These are phyloP conservation scores for Nymphalis urticae DNA, from an alignment of 2,888 invertebrate species.

Conservation along the genomic window DNA sequence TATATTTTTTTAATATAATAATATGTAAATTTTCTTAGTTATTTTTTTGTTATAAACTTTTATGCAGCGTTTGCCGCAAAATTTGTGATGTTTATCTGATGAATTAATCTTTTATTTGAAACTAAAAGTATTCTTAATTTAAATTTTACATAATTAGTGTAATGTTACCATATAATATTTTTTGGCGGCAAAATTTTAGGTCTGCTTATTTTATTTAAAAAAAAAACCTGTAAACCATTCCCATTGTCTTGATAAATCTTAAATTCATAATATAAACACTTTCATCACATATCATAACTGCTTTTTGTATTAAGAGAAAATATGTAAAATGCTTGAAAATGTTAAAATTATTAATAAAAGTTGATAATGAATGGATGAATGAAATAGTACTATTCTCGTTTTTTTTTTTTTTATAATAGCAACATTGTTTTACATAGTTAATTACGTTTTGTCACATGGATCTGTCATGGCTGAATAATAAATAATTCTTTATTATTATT, in stretches of 20 bases:
- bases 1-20: slow-evolving; percentile 8
- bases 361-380: slow-evolving; percentile 12
- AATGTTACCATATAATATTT: neutral
- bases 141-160: too few species aligned
- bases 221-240: neutral
- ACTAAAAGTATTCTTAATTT: neutral
- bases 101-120: too few species aligned
- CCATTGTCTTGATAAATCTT: slow-evolving; percentile 19
- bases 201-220: neutral
- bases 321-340: slow-evolving; percentile 17
- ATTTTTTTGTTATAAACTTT: slow-evolving; percentile 13
- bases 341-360: slow-evolving; percentile 21
- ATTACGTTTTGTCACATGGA: too few species aligned
- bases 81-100: neutral
- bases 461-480: too few species aligned
- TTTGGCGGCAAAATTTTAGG: neutral
- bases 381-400: slow-evolving; percentile 7
- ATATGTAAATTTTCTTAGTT: slow-evolving; percentile 14
- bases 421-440: neutral
- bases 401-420: slow-evolving; percentile 9
- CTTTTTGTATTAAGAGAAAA: slow-evolving; percentile 16
- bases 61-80: neutral
- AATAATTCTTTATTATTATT: too few species aligned
- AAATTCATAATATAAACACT: slow-evolving; percentile 40
- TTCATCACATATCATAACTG: slow-evolving; percentile 52